Evolutionary conservation across 2,888 invertebrate species (phyloP).

Genomic region (Plebejus argus): DNA sequence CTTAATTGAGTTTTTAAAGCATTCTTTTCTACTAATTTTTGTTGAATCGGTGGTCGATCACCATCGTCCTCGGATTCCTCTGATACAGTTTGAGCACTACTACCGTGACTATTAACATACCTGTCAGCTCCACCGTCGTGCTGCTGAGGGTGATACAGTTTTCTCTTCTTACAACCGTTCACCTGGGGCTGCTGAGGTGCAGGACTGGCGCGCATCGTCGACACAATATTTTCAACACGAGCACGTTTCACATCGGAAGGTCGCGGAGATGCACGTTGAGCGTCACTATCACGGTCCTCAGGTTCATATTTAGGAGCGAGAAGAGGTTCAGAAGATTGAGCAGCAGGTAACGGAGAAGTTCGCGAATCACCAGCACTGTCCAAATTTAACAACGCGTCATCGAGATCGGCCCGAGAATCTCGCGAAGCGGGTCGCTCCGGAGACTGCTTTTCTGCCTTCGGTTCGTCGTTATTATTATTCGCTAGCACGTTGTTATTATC

Average conservation of each 20-base stretch:
- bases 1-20: slow-evolving; percentile 91
- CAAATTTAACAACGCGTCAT: slow-evolving; percentile 82
- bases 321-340: slow-evolving; percentile 77
- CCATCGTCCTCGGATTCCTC: slow-evolving; percentile 90
- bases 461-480: slow-evolving; percentile 79
- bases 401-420: slow-evolving; percentile 83
- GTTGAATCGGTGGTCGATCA: slow-evolving; percentile 88
- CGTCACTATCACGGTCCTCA: slow-evolving; percentile 82
- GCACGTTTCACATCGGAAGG: slow-evolving; percentile 94
- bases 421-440: slow-evolving; percentile 83
- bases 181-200: slow-evolving; percentile 87
- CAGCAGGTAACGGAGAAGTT: slow-evolving; percentile 78
- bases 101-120: slow-evolving; percentile 74
- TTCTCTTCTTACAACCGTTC: slow-evolving; percentile 97
- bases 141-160: slow-evolving; percentile 97
- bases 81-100: slow-evolving; percentile 73
- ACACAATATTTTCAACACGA: slow-evolving; percentile 96
- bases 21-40: slow-evolving; percentile 93
- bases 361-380: slow-evolving; percentile 77
- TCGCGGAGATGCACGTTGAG: slow-evolving; percentile 78
- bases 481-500: slow-evolving; percentile 82
- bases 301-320: slow-evolving; percentile 85
- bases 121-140: slow-evolving; percentile 87
- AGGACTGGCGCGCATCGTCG: slow-evolving; percentile 94
- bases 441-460: slow-evolving; percentile 76